A percentile compares a stretch with the other conserved stretches of the same genome.
These are phyloP conservation scores for Haliaeetus leucogaster DNA, from an alignment of 2,113 vertebrate species.

Conservation along the genomic window DNA sequence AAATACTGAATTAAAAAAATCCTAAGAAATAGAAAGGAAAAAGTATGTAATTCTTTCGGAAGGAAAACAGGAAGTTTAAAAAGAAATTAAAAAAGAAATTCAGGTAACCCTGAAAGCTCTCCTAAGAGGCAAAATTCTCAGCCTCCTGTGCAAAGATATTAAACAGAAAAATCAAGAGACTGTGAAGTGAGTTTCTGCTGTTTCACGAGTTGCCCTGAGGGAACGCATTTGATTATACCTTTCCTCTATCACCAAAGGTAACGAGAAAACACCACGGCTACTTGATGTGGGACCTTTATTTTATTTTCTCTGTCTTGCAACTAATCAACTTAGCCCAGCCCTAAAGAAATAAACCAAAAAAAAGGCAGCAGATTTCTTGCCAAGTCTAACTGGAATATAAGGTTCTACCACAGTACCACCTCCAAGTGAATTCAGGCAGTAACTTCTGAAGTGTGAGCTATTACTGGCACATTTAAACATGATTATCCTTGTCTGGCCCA, in stretches of 20 bases:
- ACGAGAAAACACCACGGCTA: rapidly evolving
- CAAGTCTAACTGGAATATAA: not conserved
- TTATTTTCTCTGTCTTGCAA: not conserved
- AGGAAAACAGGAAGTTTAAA: not conserved
- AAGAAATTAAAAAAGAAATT: not conserved
- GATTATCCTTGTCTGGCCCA: not conserved
- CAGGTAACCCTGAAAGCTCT: not conserved
- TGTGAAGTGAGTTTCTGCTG: not conserved
- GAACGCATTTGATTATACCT: not conserved
- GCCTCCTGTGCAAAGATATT: not conserved
- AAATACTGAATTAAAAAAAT: not conserved
- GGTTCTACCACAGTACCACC: not conserved
- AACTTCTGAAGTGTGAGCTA: not conserved
- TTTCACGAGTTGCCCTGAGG: not conserved
- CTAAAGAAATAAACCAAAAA: not conserved
- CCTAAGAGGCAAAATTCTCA: not conserved
- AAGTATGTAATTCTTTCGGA: not conserved
- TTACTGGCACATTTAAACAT: not conserved
- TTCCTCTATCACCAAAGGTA: not conserved
- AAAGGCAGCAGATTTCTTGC: not conserved
- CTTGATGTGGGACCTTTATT: not conserved
- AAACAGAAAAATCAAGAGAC: not conserved
- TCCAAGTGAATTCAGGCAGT: not conserved
- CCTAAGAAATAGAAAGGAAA: not conserved
- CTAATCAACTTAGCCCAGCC: not conserved